These are phyloP conservation scores for Electrona antarctica DNA, from an alignment of 2,113 vertebrate genomes.

Conservation along the genomic window DNA sequence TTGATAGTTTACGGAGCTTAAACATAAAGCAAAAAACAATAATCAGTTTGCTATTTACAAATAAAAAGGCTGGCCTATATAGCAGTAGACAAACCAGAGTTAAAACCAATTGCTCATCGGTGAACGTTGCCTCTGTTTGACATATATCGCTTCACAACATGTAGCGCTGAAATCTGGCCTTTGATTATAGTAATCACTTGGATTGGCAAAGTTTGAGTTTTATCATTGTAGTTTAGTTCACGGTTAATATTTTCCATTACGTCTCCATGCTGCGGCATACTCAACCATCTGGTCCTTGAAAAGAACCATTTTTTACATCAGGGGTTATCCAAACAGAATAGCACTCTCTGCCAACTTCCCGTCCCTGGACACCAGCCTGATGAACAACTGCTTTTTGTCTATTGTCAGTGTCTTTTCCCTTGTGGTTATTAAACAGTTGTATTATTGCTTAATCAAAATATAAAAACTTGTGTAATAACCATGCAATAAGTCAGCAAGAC, in stretches of 20 bases:
- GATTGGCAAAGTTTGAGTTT: constrained; percentile 39
- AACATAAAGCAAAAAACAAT: too few species aligned
- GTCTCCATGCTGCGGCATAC: constrained; percentile 24
- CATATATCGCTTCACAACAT: constrained; percentile 21
- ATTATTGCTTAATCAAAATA: constrained; percentile 53
- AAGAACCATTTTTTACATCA: constrained; percentile 52
- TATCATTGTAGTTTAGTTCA: constrained; percentile 43
- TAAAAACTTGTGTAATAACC: constrained; percentile 33
- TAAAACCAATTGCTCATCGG: neutral
- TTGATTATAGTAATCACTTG: constrained; percentile 22
- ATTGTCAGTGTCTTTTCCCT: constrained; percentile 41
- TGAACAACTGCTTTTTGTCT: constrained; percentile 56
- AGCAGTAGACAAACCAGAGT: too few species aligned
- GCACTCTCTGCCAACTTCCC: constrained; percentile 49
- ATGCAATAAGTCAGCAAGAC: constrained; percentile 27
- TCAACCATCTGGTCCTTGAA: constrained; percentile 42
- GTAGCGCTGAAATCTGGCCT: constrained; percentile 18
- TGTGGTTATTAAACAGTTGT: constrained; percentile 51
- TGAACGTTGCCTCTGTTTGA: neutral
- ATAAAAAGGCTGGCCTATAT: neutral
- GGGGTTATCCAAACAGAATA: constrained; percentile 66
- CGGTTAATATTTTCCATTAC: constrained; percentile 59
- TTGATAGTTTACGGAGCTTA: too few species aligned
- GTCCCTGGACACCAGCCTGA: constrained; percentile 63
- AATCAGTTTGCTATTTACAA: neutral